A percentile compares a stretch with the other conserved stretches of the same genome.
These are phyloP conservation scores for Hippocampus abdominalis DNA, from an alignment of 2,113 vertebrate genomes.

Conservation along the genomic window DNA sequence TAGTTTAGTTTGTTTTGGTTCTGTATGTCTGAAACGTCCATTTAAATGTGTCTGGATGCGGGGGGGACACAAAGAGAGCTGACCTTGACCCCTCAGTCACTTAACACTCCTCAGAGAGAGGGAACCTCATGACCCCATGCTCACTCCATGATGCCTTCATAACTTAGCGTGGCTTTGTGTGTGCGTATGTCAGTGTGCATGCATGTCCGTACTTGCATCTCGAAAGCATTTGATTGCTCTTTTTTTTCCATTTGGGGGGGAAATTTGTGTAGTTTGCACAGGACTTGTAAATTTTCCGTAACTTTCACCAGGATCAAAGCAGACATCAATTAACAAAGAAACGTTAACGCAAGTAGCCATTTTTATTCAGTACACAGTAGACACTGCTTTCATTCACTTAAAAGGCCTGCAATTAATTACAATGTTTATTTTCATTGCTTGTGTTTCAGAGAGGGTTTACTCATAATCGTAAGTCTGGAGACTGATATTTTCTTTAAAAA, in stretches of 20 bases:
- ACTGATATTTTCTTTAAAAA: background rate
- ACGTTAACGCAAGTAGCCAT: background rate
- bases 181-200: background rate
- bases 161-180: background rate
- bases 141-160: constrained; percentile 22
- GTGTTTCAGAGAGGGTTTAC: background rate
- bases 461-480: background rate
- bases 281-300: constrained; percentile 19
- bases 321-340: constrained; percentile 14
- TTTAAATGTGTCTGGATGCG: constrained; percentile 39
- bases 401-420: background rate
- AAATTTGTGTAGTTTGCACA: constrained; percentile 30
- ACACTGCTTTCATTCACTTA: background rate
- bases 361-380: background rate
- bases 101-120: constrained; percentile 54
- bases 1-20: constrained; percentile 10
- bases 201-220: constrained; percentile 13
- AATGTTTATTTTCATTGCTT: background rate
- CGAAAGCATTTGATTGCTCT: constrained; percentile 2
- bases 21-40: constrained; percentile 45
- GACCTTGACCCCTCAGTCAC: constrained; percentile 59
- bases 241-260: constrained; percentile 10
- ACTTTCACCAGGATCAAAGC: constrained; percentile 1
- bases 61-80: constrained; percentile 29
- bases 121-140: constrained; percentile 43